Evolutionary conservation across 2,797 vertebrate genomes (phyloP).

Genomic region (Poecilia wingei): DNA sequence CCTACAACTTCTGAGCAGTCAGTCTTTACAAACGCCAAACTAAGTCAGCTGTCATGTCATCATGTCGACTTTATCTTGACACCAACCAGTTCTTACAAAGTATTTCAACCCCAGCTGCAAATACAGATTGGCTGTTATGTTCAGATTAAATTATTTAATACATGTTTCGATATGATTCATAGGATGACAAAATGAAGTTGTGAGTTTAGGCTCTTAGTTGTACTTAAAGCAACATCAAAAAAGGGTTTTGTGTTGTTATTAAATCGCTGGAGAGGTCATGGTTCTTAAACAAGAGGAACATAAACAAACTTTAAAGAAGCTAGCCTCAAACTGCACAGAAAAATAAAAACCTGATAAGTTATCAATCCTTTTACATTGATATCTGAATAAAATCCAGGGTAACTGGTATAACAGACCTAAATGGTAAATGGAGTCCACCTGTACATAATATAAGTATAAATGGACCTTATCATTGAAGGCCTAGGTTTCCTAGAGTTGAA

Average conservation of each 20-base stretch:
- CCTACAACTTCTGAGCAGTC: conserved; percentile 1
- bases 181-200: background rate
- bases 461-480: background rate
- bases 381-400: background rate
- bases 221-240: background rate
- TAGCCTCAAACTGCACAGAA: background rate
- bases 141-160: background rate
- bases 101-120: background rate
- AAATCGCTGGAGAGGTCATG: background rate
- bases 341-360: background rate
- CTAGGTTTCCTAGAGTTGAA: background rate
- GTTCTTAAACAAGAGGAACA: background rate
- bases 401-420: background rate
- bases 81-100: background rate
- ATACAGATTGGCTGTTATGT: background rate
- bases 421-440: background rate
- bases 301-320: background rate
- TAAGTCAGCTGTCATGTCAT: background rate
- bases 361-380: background rate
- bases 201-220: background rate
- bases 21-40: background rate
- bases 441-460: background rate
- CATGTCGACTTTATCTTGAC: background rate
- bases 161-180: background rate
- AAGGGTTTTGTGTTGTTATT: background rate